Conservation (phyloP, 2,888 invertebrate genomes). For the Patella caerulea region DNA sequence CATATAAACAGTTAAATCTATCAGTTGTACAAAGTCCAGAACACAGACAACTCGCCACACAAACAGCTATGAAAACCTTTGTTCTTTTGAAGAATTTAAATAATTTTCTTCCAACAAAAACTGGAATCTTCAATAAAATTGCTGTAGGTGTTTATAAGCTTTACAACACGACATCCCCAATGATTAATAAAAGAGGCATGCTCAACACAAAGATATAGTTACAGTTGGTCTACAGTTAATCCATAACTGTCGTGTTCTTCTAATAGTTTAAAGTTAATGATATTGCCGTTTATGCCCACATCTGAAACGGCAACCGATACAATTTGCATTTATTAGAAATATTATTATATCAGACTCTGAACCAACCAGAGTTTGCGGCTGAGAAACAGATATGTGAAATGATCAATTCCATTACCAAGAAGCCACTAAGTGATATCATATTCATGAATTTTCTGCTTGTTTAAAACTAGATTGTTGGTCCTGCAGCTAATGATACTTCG, state of each 20-base stretch:
- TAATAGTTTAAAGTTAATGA: no score
- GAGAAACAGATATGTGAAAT: no score
- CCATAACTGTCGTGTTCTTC: no score
- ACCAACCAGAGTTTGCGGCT: no score
- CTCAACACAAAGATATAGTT: no score
- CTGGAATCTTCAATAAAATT: neutral
- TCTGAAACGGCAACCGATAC: no score
- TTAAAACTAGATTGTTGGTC: conserved; percentile 54
- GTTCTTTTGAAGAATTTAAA: conserved; percentile 56
- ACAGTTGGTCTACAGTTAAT: no score
- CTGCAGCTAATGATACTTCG: conserved; percentile 59
- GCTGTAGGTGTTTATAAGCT: conserved; percentile 39
- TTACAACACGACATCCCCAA: neutral
- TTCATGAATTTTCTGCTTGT: neutral
- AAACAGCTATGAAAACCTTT: conserved; percentile 55
- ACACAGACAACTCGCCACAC: conserved; percentile 42
- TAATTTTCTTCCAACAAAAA: conserved; percentile 39
- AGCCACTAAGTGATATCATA: no score
- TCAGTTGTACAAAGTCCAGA: conserved; percentile 43
- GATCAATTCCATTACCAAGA: no score
- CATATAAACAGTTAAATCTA: conserved; percentile 47
- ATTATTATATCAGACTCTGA: no score
- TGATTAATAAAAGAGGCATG: neutral
- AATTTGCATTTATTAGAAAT: no score
- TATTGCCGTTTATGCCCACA: no score